These are phyloP conservation scores for Galleria mellonella DNA, from an alignment of 1,140 invertebrate genomes.

Conservation along the genomic window DNA sequence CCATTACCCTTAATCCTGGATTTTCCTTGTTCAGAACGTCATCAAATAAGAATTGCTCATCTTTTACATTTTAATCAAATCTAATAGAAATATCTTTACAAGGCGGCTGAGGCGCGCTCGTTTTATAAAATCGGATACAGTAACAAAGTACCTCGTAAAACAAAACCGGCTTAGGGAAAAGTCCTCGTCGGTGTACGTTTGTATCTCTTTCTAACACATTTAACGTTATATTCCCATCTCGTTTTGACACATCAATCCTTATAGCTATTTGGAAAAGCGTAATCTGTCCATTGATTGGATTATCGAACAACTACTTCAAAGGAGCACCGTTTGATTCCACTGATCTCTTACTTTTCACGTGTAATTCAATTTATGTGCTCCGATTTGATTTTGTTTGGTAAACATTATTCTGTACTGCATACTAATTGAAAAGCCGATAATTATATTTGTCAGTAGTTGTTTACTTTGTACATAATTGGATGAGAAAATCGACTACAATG, in stretches of 20 bases:
- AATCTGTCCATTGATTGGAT: slow-evolving; percentile 8
- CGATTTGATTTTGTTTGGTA: too few relatives aligned
- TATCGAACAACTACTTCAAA: slow-evolving; percentile 7
- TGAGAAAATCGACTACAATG: too few relatives aligned
- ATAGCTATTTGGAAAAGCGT: neutral
- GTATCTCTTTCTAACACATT: neutral
- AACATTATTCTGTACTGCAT: too few relatives aligned
- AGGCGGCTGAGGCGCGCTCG: neutral
- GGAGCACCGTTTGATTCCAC: neutral
- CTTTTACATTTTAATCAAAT: neutral
- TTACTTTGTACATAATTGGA: too few relatives aligned
- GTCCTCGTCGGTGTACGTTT: neutral
- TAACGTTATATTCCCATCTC: neutral
- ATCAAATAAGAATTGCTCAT: too few relatives aligned
- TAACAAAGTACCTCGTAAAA: slow-evolving; percentile 10
- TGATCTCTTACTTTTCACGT: too few relatives aligned
- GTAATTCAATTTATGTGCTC: too few relatives aligned
- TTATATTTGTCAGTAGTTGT: too few relatives aligned
- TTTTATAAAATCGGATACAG: slow-evolving; percentile 8
- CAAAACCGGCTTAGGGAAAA: slow-evolving; percentile 1
- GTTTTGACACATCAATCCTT: neutral
- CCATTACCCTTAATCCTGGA: too few relatives aligned
- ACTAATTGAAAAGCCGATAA: too few relatives aligned
- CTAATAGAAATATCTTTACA: neutral
- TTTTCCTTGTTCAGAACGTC: too few relatives aligned